Conservation (phyloP, 2,113 vertebrate genomes). For the Phoxinus phoxinus region DNA sequence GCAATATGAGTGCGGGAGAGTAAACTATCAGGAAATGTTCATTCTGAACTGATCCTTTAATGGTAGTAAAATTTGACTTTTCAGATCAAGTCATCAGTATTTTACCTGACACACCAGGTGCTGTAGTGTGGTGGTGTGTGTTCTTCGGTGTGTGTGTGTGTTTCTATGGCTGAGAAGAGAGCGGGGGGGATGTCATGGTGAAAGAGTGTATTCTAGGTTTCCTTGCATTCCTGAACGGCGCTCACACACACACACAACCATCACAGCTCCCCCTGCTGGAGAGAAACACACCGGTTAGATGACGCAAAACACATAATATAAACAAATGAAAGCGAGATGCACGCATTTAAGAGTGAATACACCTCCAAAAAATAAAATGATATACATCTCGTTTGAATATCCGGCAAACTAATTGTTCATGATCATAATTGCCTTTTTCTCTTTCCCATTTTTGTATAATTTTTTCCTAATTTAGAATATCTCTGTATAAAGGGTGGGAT, state of each 20-base stretch:
- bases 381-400: too few relatives aligned
- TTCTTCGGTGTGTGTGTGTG: conserved; percentile 10
- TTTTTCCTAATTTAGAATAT: too few relatives aligned
- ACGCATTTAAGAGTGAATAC: neutral
- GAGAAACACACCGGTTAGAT: conserved; percentile 19
- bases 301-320: neutral
- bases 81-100: neutral
- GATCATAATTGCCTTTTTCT: too few relatives aligned
- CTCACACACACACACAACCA: conserved; percentile 13
- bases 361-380: too few relatives aligned
- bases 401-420: too few relatives aligned
- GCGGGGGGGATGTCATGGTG: conserved; percentile 47
- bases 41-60: too few relatives aligned
- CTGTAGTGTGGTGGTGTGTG: conserved; percentile 42
- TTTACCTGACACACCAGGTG: conserved; percentile 42
- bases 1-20: neutral
- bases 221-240: conserved; percentile 43
- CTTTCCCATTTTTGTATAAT: too few relatives aligned
- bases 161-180: conserved; percentile 43
- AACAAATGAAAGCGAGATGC: neutral
- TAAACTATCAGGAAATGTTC: too few relatives aligned
- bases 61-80: neutral
- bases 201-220: conserved; percentile 41
- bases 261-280: conserved; percentile 43
- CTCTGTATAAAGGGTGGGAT: too few relatives aligned